These are phyloP conservation scores for Cyrtodaria siliqua DNA, from an alignment of 2,888 invertebrate genomes.

Conservation along the genomic window DNA sequence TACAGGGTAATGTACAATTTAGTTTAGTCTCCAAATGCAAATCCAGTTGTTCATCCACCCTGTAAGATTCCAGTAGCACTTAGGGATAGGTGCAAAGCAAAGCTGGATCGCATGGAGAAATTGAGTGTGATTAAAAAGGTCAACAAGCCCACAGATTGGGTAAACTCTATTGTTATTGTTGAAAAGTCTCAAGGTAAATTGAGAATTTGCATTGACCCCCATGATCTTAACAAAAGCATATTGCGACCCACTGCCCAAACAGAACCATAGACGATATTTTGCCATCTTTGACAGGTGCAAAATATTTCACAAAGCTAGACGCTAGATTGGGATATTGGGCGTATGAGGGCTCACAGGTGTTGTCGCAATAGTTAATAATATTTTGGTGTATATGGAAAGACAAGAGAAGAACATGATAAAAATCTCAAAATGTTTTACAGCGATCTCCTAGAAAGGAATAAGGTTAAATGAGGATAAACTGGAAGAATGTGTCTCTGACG, in stretches of 20 bases:
- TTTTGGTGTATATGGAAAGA: slow-evolving; percentile 14
- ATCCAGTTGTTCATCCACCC: too few relatives aligned
- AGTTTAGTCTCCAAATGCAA: background rate
- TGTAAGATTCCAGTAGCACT: too few relatives aligned
- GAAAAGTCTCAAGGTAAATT: slow-evolving; percentile 27
- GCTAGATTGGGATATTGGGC: slow-evolving; percentile 3
- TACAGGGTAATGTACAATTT: background rate
- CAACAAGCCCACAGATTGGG: slow-evolving; percentile 55
- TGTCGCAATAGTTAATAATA: slow-evolving; percentile 22
- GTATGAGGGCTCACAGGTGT: slow-evolving; percentile 16
- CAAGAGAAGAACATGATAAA: slow-evolving; percentile 7
- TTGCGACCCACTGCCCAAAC: slow-evolving; percentile 21
- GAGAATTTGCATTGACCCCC: slow-evolving; percentile 52
- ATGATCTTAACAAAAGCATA: slow-evolving; percentile 43
- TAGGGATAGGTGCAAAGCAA: too few relatives aligned
- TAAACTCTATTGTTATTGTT: slow-evolving; percentile 44
- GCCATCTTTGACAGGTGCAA: slow-evolving; percentile 14
- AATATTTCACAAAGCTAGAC: slow-evolving; percentile 15
- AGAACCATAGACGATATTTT: slow-evolving; percentile 16
- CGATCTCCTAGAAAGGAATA: slow-evolving; percentile 1
- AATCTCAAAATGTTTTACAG: background rate
- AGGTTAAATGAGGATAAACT: slow-evolving; percentile 29
- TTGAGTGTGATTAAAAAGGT: slow-evolving; percentile 21
- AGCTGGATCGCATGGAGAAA: slow-evolving; percentile 10
- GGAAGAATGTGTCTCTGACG: slow-evolving; percentile 9